Conservation (phyloP, 2,113 vertebrate genomes). For the Butorides virescens region DNA sequence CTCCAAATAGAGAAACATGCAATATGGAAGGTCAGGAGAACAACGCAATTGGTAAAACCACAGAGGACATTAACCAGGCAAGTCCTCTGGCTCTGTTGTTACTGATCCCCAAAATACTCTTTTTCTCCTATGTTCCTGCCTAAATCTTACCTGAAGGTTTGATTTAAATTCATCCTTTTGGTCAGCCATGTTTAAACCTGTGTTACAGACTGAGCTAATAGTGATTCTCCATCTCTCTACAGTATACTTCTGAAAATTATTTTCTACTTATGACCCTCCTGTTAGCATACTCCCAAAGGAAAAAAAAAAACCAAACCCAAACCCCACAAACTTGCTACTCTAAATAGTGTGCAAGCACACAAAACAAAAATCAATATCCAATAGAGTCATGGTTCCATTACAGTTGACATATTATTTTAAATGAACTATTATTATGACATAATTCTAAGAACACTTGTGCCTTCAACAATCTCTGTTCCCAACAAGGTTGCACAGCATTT, state of each 20-base stretch:
- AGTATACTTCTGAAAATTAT: not conserved
- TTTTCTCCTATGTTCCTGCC: not conserved
- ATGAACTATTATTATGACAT: not conserved
- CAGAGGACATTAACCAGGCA: not conserved
- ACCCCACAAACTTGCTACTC: not conserved
- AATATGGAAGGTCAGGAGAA: not conserved
- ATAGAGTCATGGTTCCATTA: not conserved
- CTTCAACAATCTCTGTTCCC: not conserved
- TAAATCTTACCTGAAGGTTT: not conserved
- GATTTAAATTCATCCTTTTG: not conserved
- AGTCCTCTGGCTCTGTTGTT: not conserved
- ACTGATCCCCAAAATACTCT: not conserved
- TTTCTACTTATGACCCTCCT: not conserved
- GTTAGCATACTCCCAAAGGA: not conserved
- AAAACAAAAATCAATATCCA: not conserved
- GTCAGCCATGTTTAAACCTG: not conserved
- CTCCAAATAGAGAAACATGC: not conserved
- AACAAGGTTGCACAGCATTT: not conserved
- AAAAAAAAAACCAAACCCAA: too few relatives aligned
- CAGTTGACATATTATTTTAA: not conserved
- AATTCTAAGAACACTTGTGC: not conserved
- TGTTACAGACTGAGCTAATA: not conserved
- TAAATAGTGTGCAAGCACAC: not conserved
- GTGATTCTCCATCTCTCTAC: not conserved
- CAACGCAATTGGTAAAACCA: accelerated